Percentiles rank a stretch among this genome's conserved stretches.
phyloP scores from a whole-genome alignment of 2,113 vertebrate species.

The Pygathrix nemaeus region DNA sequence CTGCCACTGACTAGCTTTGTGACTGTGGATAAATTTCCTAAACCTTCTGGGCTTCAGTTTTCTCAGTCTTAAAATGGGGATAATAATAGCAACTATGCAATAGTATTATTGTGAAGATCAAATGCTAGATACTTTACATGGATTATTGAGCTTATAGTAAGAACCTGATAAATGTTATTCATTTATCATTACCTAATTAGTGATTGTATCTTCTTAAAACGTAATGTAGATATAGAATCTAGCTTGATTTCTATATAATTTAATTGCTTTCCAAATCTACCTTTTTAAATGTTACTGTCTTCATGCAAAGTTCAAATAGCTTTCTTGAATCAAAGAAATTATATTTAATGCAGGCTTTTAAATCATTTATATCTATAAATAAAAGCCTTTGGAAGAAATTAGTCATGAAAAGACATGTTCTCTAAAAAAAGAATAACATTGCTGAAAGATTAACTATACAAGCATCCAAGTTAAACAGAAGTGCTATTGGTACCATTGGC shows the following conservation, averaged over 20 bases:
- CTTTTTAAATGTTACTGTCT: not conserved
- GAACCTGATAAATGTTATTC: not conserved
- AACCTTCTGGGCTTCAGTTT: not conserved
- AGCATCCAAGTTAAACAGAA: too few species aligned
- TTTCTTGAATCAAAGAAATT: not conserved
- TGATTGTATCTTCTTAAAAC: not conserved
- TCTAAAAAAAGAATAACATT: too few species aligned
- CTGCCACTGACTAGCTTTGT: not conserved
- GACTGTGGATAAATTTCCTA: not conserved
- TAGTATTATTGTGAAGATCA: not conserved
- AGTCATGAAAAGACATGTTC: too few species aligned
- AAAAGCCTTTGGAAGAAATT: too few species aligned
- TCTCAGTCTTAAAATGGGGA: not conserved
- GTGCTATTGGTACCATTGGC: too few species aligned
- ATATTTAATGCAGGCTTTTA: conserved; percentile 25
- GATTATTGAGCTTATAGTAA: not conserved
- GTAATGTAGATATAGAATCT: not conserved
- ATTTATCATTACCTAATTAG: not conserved
- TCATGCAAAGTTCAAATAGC: not conserved
- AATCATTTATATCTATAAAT: not conserved
- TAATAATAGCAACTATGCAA: not conserved
- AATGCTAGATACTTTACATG: not conserved
- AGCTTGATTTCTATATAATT: not conserved
- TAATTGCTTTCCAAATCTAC: not conserved
- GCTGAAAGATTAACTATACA: too few species aligned